Evolutionary conservation across 2,113 vertebrate species (phyloP).

Genomic region (Cryptoleucopteryx plumbea): DNA sequence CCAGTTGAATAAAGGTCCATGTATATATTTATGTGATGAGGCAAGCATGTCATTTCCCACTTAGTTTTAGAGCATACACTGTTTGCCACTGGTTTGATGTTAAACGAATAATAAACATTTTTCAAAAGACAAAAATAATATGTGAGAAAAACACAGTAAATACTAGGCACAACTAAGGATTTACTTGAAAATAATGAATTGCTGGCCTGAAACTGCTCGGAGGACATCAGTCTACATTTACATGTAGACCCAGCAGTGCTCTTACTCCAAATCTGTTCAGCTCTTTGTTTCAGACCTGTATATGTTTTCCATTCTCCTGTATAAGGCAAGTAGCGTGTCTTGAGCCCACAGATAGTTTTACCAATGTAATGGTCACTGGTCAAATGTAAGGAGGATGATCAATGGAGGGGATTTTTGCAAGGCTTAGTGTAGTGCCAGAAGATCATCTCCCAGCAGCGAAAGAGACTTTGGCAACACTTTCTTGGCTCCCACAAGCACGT

Average conservation of each 20-base stretch:
- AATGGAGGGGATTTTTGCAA: background rate
- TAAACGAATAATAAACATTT: background rate
- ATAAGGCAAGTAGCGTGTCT: background rate
- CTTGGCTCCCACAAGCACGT: accelerated
- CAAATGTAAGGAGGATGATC: background rate
- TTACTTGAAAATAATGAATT: background rate
- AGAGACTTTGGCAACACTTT: background rate
- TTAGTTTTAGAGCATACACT: background rate
- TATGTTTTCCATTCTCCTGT: background rate
- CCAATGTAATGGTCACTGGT: background rate
- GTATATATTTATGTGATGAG: background rate
- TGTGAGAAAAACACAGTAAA: background rate
- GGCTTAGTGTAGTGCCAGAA: background rate
- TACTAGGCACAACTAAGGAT: background rate
- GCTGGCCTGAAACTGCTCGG: background rate
- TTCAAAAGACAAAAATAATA: background rate
- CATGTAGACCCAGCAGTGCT: background rate
- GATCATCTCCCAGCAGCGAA: background rate
- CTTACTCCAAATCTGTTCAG: background rate
- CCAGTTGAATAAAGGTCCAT: background rate
- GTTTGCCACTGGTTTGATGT: background rate
- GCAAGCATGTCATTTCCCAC: background rate
- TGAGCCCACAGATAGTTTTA: background rate
- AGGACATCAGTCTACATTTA: background rate
- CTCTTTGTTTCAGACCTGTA: background rate